phyloP scores from a whole-genome alignment of 2,888 invertebrate genomes.

The Conomelus anceps region DNA sequence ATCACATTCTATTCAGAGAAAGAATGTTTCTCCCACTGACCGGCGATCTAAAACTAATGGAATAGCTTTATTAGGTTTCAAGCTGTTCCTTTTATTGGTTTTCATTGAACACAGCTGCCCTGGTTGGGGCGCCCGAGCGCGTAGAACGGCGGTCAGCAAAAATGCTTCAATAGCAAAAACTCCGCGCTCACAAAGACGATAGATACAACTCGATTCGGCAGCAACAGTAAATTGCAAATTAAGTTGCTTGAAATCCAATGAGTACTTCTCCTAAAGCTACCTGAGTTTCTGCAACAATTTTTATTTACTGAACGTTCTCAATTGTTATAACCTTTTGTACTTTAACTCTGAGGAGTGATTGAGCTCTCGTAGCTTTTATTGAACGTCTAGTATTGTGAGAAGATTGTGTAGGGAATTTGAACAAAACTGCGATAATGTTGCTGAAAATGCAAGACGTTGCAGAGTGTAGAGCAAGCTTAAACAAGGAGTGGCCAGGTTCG shows the following conservation, averaged over 20 bases:
- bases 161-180: not conserved
- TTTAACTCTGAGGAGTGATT: no score
- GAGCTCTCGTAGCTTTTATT: no score
- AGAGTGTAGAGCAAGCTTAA: no score
- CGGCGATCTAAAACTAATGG: not conserved
- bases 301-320: not conserved
- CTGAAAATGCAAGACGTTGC: no score
- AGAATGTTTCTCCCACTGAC: not conserved
- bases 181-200: not conserved
- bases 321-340: not conserved
- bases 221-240: not conserved
- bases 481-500: no score
- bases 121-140: not conserved
- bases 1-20: not conserved
- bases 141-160: not conserved
- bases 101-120: not conserved
- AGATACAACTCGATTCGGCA: not conserved
- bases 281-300: not conserved
- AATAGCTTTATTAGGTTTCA: not conserved
- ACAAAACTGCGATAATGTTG: no score
- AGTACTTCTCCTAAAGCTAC: not conserved
- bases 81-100: not conserved
- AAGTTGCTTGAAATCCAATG: not conserved
- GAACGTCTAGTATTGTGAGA: no score
- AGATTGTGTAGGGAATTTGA: no score